phyloP scores from a whole-genome alignment of 2,797 vertebrate genomes.

The Lacerta viridis region DNA sequence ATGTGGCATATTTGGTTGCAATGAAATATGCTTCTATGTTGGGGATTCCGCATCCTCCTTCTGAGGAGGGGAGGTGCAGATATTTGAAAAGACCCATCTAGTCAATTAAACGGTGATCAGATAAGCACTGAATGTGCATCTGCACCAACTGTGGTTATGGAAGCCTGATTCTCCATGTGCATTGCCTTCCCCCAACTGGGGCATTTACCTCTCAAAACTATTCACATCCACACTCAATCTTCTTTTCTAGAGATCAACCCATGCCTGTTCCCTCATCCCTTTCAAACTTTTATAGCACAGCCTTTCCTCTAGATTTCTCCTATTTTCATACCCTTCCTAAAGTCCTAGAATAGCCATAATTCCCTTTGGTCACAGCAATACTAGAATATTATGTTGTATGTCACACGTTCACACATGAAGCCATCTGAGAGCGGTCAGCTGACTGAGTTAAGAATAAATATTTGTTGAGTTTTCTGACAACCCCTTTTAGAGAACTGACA shows the following conservation, averaged over 20 bases:
- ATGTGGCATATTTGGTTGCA: too few relatives aligned
- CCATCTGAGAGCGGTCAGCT: neutral
- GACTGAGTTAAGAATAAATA: neutral
- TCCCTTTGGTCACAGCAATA: neutral
- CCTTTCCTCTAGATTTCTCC: neutral
- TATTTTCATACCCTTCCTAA: neutral
- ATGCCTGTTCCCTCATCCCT: neutral
- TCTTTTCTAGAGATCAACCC: neutral
- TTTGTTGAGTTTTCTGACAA: neutral
- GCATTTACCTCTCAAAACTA: neutral
- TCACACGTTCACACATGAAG: neutral
- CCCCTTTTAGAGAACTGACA: neutral
- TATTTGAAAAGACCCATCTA: too few relatives aligned
- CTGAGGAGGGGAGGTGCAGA: too few relatives aligned
- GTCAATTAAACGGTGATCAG: neutral
- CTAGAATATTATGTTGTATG: neutral
- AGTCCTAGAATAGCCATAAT: neutral
- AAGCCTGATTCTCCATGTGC: neutral
- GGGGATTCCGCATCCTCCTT: too few relatives aligned
- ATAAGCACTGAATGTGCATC: neutral
- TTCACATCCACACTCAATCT: neutral
- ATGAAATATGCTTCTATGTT: too few relatives aligned
- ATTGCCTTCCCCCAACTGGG: neutral
- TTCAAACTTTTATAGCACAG: slow-evolving; percentile 3
- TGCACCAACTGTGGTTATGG: neutral